phyloP scores from a whole-genome alignment of 2,113 vertebrate genomes.

The rabbit (Oryctolagus cuniculus) region mOryCun1.1 NC_091443.1:13838501-13839000 shows the following conservation, averaged over 20 bases:
- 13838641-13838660: neutral
- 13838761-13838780: neutral
- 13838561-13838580: neutral
- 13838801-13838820: neutral
- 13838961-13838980: neutral
- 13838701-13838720: neutral
- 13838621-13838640: neutral
- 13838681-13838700: neutral
- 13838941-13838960: conserved; percentile 8
- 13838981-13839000: neutral
- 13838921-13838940: neutral
- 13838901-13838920: neutral
- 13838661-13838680: neutral
- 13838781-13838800: neutral
- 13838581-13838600: neutral
- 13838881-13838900: neutral
- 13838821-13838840: neutral
- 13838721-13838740: neutral
- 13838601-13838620: neutral
- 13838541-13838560: neutral
- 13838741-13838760: neutral
- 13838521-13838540: neutral
- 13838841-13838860: neutral
- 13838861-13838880: neutral
- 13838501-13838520: neutral